Evolutionary conservation across 30 jellyfish, hydroid and myxozoan species (phyloP).

Genomic region (Rhopilema esculentum): DNA sequence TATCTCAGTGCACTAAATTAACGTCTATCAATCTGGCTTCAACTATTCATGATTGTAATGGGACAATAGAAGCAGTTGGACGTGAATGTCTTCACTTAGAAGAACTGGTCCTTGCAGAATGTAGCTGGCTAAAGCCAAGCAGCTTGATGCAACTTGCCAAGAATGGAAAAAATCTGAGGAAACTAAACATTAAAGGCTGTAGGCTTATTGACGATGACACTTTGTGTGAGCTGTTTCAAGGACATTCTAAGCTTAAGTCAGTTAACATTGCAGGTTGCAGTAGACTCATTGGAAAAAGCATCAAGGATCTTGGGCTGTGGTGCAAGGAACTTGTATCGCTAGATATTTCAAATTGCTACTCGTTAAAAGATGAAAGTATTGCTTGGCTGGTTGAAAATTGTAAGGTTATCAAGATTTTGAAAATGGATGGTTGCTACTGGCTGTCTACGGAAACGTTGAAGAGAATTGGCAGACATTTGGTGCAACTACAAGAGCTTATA

Average conservation of each 20-base stretch:
- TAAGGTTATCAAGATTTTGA: neutral
- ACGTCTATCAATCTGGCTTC: constrained; percentile 11
- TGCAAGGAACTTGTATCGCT: constrained; percentile 20
- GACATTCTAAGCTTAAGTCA: constrained; percentile 5
- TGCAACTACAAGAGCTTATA: neutral
- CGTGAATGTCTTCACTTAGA: neutral
- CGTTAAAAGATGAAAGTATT: constrained; percentile 9
- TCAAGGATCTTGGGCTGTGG: neutral
- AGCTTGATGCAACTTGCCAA: constrained; percentile 20
- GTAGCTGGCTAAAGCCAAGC: constrained; percentile 13
- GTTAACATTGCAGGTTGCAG: constrained; percentile 22
- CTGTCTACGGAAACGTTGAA: constrained; percentile 44
- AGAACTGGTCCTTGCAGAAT: constrained; percentile 34
- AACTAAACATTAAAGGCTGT: constrained; percentile 35
- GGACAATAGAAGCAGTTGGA: constrained; percentile 25
- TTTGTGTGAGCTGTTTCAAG: neutral
- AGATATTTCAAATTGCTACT: constrained; percentile 4
- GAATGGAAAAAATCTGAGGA: neutral
- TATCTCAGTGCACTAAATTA: constrained; percentile 5
- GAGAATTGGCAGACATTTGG: constrained; percentile 15
- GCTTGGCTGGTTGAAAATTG: constrained; percentile 6
- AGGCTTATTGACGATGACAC: constrained; percentile 2
- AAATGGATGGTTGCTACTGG: constrained; percentile 20
- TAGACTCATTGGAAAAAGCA: neutral
- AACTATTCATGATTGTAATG: neutral